Evolutionary conservation across 1,140 invertebrate genomes (phyloP), one percentile per base, ranked within the genome.

Genomic region (Polyergus mexicanus): DNA sequence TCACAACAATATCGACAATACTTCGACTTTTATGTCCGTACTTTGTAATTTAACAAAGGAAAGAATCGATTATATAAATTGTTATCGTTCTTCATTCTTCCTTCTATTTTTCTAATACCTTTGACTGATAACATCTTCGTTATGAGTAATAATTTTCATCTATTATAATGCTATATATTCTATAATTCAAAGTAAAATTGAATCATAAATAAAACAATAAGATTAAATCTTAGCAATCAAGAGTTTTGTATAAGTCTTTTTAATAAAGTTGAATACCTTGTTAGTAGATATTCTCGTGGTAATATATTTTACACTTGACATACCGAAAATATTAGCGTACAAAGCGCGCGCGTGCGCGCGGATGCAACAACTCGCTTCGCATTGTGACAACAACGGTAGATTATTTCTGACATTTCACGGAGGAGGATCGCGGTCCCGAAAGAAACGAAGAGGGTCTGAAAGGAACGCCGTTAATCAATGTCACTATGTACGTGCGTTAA

Each of bases 391-490:
- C 78, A 38, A 32, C 38, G 78, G 25, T 83, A 83, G 68, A 83
- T 83, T 83, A 83, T 74, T 83, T 83, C 78, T 83, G 78, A 83
- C 78, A 83, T 84, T 84, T 84, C 86, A 56, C 80, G 71, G 32
- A 32, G 71, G 32, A 32, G 66, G 66, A 62, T 72, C 60, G 28
- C 68, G 44, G 56, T 4, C 35, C 47, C 47, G 62, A 85, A 77
- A 65, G 76, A 76, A 85, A 88, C 69, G 86, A 68, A 44, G 81
- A 35, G 80, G 77, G 77, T 56, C 60, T 47, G 74, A 71, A 69
- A 83, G 75, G 87, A 86, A 51, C 80, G 71, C 75, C 76, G 88
- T 89, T 88, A 83, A 89, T 89, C 88, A 89, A 89, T 65, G 88
- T 89, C 88, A 85, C 78, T 76, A n/a, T 7, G 58, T 69, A 69